A percentile compares a stretch with the other conserved stretches of the same genome.
phyloP scores from a whole-genome alignment of 1,140 invertebrate species.

The Drosophila kanapiae region DNA sequence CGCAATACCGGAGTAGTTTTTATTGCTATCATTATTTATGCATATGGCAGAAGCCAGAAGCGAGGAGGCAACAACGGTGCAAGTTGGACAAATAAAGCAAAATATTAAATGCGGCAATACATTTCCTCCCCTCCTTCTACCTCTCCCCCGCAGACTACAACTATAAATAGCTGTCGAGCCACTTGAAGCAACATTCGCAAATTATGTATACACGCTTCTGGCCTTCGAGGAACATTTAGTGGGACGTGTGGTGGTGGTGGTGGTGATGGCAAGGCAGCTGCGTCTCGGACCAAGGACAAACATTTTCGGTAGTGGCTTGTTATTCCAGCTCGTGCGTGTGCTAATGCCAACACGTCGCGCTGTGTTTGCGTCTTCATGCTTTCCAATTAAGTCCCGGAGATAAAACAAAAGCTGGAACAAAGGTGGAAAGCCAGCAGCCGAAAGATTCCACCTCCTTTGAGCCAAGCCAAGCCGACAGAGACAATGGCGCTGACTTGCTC shows the following conservation, averaged over 20 bases:
- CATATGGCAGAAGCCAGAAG: slow-evolving; percentile 9
- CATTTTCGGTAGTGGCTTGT: slow-evolving; percentile 54
- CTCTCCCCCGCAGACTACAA: not conserved
- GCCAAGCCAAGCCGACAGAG: slow-evolving; percentile 5
- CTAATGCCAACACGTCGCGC: slow-evolving; percentile 60
- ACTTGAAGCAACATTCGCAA: slow-evolving; percentile 47
- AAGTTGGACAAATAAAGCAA: slow-evolving; percentile 18
- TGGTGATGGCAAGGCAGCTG: slow-evolving; percentile 2
- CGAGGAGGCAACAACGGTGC: slow-evolving; percentile 1
- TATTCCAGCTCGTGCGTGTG: slow-evolving; percentile 61
- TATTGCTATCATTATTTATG: slow-evolving; percentile 12
- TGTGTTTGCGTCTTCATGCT: slow-evolving; percentile 54
- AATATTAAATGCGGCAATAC: slow-evolving; percentile 47
- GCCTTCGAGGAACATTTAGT: slow-evolving; percentile 15
- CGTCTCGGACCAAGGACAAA: slow-evolving; percentile 46
- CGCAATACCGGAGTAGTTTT: slow-evolving; percentile 5
- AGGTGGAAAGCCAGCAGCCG: slow-evolving; percentile 58
- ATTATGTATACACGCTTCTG: slow-evolving; percentile 35
- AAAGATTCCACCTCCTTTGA: slow-evolving; percentile 26
- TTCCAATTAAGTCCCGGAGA: slow-evolving; percentile 69
- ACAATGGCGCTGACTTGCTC: slow-evolving; percentile 39
- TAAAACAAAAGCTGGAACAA: slow-evolving; percentile 63
- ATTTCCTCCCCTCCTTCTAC: slow-evolving; percentile 18
- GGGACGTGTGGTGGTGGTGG: not conserved
- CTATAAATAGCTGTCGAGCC: slow-evolving; percentile 47